phyloP scores from a whole-genome alignment of 2,113 vertebrate species.

The Theristicus caerulescens region DNA sequence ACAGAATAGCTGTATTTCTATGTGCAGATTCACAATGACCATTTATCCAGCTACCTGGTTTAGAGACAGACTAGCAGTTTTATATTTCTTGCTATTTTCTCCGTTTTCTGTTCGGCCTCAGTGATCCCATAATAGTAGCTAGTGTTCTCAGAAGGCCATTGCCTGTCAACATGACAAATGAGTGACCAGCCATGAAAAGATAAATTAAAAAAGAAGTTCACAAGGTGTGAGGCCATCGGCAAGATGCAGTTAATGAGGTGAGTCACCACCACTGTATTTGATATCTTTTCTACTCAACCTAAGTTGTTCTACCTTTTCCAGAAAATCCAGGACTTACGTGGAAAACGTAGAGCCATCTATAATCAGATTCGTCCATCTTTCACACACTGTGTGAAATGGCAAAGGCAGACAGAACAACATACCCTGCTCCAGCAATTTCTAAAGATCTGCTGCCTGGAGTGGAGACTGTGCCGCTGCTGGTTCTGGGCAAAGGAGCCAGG shows the following conservation, averaged over 20 bases:
- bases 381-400: background rate
- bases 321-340: background rate
- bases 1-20: background rate
- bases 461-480: background rate
- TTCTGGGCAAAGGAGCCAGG: background rate
- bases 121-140: background rate
- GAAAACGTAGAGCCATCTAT: background rate
- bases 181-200: slow-evolving; percentile 1
- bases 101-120: background rate
- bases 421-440: background rate
- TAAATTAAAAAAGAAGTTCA: slow-evolving; percentile 1
- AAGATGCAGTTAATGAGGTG: background rate
- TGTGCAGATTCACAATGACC: background rate
- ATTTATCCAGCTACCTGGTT: background rate
- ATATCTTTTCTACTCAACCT: background rate
- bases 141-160: background rate
- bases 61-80: background rate
- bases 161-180: slow-evolving; percentile 40
- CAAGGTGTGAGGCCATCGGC: background rate
- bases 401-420: background rate
- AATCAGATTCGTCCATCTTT: background rate
- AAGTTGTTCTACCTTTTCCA: background rate
- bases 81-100: background rate
- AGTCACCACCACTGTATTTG: background rate
- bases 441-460: background rate